Conservation (phyloP, 2,888 invertebrate species). For the Phania funesta region DNA sequence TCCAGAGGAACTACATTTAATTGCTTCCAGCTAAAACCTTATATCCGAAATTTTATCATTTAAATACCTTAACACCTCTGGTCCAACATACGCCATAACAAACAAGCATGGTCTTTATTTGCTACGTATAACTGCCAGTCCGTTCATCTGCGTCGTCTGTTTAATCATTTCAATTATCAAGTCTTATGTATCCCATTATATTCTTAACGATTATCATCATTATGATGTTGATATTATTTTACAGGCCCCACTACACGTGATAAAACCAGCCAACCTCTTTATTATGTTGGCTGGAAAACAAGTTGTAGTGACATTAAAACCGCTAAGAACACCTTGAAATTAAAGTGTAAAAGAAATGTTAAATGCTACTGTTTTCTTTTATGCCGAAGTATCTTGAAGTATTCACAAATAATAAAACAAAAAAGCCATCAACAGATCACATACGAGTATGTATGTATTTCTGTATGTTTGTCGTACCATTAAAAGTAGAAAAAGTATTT, state of each 20-base stretch:
- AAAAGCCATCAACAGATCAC: slow-evolving; percentile 38
- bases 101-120: not conserved
- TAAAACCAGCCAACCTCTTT: not conserved
- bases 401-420: not conserved
- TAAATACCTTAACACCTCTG: slow-evolving; percentile 7
- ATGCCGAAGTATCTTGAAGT: not conserved
- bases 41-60: no score
- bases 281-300: slow-evolving; percentile 23
- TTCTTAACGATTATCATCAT: slow-evolving; percentile 6
- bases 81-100: not conserved
- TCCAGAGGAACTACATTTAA: no score
- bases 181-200: slow-evolving; percentile 53
- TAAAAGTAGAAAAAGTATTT: slow-evolving; percentile 12
- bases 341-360: slow-evolving; percentile 37
- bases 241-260: slow-evolving; percentile 1
- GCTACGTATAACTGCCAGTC: not conserved
- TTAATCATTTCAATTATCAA: slow-evolving; percentile 49
- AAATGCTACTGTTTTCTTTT: slow-evolving; percentile 55
- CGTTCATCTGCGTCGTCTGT: not conserved
- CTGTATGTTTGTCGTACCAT: slow-evolving; percentile 5
- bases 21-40: no score
- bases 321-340: slow-evolving; percentile 27
- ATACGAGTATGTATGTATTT: no score
- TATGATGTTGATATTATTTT: slow-evolving; percentile 21
- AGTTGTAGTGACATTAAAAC: slow-evolving; percentile 40